A percentile compares a stretch with the other conserved stretches of the same genome.
Conservation (phyloP, 2,113 vertebrate species). For the Strix uralensis region DNA sequence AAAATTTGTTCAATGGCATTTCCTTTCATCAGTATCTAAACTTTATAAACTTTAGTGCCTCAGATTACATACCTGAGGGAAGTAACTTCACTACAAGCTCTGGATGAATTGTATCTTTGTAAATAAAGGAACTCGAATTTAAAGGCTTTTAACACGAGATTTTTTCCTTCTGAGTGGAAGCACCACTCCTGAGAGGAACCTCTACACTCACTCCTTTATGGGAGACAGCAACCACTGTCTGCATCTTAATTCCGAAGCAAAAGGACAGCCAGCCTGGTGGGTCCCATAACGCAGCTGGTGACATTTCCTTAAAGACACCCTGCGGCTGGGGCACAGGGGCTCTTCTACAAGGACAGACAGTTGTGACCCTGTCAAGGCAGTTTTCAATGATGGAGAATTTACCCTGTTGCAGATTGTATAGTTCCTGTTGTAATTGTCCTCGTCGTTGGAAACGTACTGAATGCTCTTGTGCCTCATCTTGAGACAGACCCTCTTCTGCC, state of each 20-base stretch:
- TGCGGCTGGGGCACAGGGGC: not conserved
- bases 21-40: not conserved
- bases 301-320: rapidly evolving
- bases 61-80: not conserved
- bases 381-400: not conserved
- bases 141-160: not conserved
- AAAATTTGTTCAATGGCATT: not conserved
- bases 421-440: not conserved
- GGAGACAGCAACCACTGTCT: not conserved
- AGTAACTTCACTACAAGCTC: not conserved
- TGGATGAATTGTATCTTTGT: not conserved
- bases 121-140: no score
- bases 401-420: no score
- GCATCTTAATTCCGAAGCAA: no score
- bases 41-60: not conserved
- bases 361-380: no score
- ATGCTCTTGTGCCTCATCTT: not conserved
- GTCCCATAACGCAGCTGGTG: not conserved
- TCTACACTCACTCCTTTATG: not conserved
- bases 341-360: not conserved
- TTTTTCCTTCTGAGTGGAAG: not conserved
- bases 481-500: not conserved
- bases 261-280: no score
- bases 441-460: rapidly evolving
- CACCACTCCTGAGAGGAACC: not conserved